Percentiles rank a stretch among this genome's conserved stretches.
Conservation (phyloP, 1,140 invertebrate genomes). For the Cydia splendana region DNA sequence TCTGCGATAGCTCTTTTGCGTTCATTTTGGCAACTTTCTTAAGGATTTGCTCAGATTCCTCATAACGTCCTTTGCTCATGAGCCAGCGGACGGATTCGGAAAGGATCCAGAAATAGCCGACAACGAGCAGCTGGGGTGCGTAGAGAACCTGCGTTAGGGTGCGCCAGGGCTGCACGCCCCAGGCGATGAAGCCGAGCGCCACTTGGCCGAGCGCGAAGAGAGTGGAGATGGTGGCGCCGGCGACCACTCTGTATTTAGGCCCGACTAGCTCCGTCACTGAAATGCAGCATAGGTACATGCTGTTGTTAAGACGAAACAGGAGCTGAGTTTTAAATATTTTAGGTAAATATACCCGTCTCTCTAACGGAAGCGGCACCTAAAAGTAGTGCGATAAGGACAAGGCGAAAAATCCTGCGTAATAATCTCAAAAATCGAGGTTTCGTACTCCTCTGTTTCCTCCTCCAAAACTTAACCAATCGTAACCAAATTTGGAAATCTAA, state of each 20-base stretch:
- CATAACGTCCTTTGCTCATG: conserved; percentile 81
- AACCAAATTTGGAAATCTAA: too few species aligned
- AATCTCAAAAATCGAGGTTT: too few species aligned
- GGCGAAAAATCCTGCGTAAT: too few species aligned
- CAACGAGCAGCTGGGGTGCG: conserved; percentile 83
- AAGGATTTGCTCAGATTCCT: conserved; percentile 82
- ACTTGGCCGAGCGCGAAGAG: conserved; percentile 87
- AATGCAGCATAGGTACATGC: conserved; percentile 35
- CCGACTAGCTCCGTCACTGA: conserved; percentile 88
- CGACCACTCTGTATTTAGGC: conserved; percentile 85
- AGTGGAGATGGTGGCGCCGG: conserved; percentile 85
- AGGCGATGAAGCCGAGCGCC: conserved; percentile 84
- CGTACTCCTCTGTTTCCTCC: too few species aligned
- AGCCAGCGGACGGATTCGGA: conserved; percentile 89
- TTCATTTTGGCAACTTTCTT: conserved; percentile 84
- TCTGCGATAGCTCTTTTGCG: conserved; percentile 80
- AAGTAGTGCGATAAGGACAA: too few species aligned
- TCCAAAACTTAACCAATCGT: too few species aligned
- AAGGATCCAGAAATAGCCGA: conserved; percentile 83
- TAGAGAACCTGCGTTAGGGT: conserved; percentile 84
- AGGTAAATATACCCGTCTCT: too few species aligned
- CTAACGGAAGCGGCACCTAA: too few species aligned
- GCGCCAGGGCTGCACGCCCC: conserved; percentile 86
- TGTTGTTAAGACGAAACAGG: too few species aligned
- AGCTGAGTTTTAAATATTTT: too few species aligned